Evolutionary conservation across 1,140 invertebrate species (phyloP).

Genomic region (Heliconius himera): DNA sequence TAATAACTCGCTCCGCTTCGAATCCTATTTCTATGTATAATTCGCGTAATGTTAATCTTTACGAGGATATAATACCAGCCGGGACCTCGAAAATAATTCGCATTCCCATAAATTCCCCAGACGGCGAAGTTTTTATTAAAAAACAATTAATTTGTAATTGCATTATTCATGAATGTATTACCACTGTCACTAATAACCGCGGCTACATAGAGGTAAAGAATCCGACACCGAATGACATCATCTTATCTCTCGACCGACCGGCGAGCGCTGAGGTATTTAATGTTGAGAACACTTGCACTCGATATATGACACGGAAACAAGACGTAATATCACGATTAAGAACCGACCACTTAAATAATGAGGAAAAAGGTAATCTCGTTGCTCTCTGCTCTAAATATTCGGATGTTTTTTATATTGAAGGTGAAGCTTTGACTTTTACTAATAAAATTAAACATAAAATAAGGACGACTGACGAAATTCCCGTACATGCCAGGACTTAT

Average conservation of each 20-base stretch:
- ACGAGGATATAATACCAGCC: slow-evolving; percentile 22
- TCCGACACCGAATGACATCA: too few species aligned
- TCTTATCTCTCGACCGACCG: too few species aligned
- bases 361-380: slow-evolving; percentile 35
- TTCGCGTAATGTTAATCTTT: too few species aligned
- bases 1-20: too few species aligned
- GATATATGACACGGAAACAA: too few species aligned
- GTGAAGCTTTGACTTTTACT: slow-evolving; percentile 28
- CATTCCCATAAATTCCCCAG: slow-evolving; percentile 33
- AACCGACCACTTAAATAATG: slow-evolving; percentile 32
- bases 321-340: slow-evolving; percentile 33
- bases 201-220: too few species aligned
- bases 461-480: not conserved
- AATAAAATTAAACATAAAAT: slow-evolving; percentile 37
- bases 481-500: not conserved
- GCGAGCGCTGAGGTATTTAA: too few species aligned
- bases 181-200: too few species aligned
- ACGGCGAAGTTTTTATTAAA: slow-evolving; percentile 38
- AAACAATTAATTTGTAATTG: not conserved
- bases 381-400: slow-evolving; percentile 28
- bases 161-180: too few species aligned
- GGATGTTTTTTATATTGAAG: slow-evolving; percentile 31
- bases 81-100: slow-evolving; percentile 37
- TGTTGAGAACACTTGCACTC: too few species aligned
- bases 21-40: too few species aligned